A percentile compares a stretch with the other conserved stretches of the same genome.
phyloP scores from a whole-genome alignment of 2,888 invertebrate species.

The Euspilapteryx auroguttella region DNA sequence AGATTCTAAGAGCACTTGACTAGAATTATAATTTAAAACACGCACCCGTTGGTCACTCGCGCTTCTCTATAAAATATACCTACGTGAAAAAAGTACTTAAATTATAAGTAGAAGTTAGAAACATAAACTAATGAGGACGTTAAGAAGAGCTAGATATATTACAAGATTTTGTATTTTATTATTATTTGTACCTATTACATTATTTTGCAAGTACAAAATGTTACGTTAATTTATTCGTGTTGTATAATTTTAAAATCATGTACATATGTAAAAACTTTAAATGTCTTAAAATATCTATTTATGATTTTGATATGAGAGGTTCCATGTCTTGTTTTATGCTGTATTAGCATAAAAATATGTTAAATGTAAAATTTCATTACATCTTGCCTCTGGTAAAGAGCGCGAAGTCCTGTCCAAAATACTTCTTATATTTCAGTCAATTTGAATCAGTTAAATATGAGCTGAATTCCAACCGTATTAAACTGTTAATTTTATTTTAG shows the following conservation, averaged over 20 bases:
- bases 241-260: slow-evolving; percentile 39
- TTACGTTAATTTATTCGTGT: slow-evolving; percentile 38
- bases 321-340: slow-evolving; percentile 13
- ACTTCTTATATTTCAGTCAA: too few species aligned
- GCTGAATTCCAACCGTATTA: too few species aligned
- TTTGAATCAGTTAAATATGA: too few species aligned
- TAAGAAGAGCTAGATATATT: too few species aligned
- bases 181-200: slow-evolving; percentile 22
- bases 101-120: slow-evolving; percentile 48
- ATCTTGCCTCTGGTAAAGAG: too few species aligned
- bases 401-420: too few species aligned
- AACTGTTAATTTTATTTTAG: too few species aligned
- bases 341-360: too few species aligned
- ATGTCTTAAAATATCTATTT: slow-evolving; percentile 45
- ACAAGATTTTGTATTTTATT: slow-evolving; percentile 22
- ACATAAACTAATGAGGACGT: too few species aligned
- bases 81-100: slow-evolving; percentile 39
- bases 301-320: slow-evolving; percentile 45
- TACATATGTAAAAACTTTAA: slow-evolving; percentile 58
- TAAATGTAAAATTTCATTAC: too few species aligned
- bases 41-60: slow-evolving; percentile 18
- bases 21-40: too few species aligned
- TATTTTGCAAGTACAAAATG: slow-evolving; percentile 54
- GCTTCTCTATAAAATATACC: slow-evolving; percentile 27
- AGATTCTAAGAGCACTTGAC: too few species aligned